Conservation (phyloP, 2,888 invertebrate genomes). For the Oligia strigilis region DNA sequence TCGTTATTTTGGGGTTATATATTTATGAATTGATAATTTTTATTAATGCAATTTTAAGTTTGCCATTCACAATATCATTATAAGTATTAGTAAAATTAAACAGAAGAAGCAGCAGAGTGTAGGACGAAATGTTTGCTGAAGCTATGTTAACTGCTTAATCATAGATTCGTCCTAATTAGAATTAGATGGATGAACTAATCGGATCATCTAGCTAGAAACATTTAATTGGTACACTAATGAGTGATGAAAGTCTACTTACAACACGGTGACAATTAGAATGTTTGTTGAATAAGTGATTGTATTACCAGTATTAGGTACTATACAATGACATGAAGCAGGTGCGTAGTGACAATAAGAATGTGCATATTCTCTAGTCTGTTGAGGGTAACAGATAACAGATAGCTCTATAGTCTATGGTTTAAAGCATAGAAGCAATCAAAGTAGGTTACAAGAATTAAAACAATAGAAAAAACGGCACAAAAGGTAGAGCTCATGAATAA, state of each 20-base stretch:
- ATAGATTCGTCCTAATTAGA: not conserved
- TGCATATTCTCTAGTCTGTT: constrained; percentile 1
- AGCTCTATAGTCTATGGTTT: not conserved
- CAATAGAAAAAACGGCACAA: constrained; percentile 57
- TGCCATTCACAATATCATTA: not conserved
- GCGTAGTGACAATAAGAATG: not conserved
- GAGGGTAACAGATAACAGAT: no score
- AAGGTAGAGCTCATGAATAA: constrained; percentile 61
- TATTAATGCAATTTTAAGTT: not conserved
- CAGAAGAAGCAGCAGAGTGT: not conserved
- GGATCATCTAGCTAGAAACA: not conserved
- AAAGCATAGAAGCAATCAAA: constrained; percentile 20
- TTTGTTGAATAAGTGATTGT: not conserved
- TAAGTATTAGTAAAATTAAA: not conserved
- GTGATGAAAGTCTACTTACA: not conserved
- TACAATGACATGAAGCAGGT: not conserved
- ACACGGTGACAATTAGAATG: not conserved
- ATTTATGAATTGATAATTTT: not conserved
- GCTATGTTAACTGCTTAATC: not conserved
- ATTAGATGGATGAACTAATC: not conserved
- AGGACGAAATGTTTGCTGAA: not conserved
- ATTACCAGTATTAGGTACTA: not conserved
- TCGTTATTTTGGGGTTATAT: constrained; percentile 8
- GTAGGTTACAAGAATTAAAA: constrained; percentile 37
- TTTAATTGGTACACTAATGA: not conserved